These are phyloP conservation scores for Phalacrocorax pelagicus DNA, from an alignment of 2,113 vertebrate species.

Conservation along the genomic window DNA sequence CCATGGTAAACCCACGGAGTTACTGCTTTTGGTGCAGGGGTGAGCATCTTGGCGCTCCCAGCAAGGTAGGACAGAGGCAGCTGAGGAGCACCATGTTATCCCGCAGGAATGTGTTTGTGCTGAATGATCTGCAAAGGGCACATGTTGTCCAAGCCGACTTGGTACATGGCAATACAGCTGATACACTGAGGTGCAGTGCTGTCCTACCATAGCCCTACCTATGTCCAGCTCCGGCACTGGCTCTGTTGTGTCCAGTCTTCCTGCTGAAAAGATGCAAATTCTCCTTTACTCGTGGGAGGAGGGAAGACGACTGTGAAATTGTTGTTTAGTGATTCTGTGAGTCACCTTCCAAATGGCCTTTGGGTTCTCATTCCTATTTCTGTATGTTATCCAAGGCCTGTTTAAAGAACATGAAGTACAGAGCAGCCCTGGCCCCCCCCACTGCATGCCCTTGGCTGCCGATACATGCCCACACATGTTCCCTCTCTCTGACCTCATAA, in stretches of 20 bases:
- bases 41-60: not conserved
- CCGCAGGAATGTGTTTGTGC: rapidly evolving
- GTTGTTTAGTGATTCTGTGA: not conserved
- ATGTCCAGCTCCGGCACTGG: not conserved
- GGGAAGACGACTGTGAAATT: not conserved
- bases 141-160: rapidly evolving
- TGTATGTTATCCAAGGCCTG: not conserved
- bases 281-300: not conserved
- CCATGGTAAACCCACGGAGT: too few relatives aligned
- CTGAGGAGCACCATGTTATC: not conserved
- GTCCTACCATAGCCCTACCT: rapidly evolving
- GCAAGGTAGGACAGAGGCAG: not conserved
- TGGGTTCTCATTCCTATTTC: not conserved
- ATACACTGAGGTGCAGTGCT: not conserved
- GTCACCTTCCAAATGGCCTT: not conserved
- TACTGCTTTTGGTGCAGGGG: not conserved
- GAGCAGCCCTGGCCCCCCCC: not conserved
- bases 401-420: not conserved
- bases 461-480: rapidly evolving
- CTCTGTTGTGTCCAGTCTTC: not conserved
- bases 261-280: not conserved
- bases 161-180: rapidly evolving
- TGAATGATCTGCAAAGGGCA: not conserved
- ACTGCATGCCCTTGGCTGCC: not conserved
- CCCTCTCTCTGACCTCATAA: not conserved